These are phyloP conservation scores for Pygocentrus nattereri DNA, from an alignment of 2,797 vertebrate species.

Conservation along the genomic window DNA sequence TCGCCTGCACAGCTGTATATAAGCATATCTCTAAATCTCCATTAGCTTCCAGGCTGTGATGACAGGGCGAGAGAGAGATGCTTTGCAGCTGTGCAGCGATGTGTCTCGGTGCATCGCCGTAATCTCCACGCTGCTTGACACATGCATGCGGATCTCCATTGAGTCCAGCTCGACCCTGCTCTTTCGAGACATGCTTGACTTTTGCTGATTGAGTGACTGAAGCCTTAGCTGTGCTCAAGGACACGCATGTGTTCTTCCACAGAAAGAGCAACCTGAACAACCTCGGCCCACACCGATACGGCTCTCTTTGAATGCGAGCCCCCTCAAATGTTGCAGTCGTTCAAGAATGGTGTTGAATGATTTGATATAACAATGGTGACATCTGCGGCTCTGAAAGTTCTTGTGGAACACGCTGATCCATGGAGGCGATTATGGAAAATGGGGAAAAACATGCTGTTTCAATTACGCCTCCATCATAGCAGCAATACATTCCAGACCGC, in stretches of 20 bases:
- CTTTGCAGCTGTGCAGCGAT: constrained; percentile 47
- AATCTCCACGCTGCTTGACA: constrained; percentile 11
- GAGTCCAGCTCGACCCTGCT: neutral
- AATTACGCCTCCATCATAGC: constrained; percentile 11
- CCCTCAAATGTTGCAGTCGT: neutral
- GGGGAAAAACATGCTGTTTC: constrained; percentile 8
- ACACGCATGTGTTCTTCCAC: constrained; percentile 19
- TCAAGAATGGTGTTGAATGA: constrained; percentile 2
- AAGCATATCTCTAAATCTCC: constrained; percentile 18
- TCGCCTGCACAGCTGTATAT: neutral
- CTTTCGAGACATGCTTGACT: neutral
- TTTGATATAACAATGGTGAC: constrained; percentile 10
- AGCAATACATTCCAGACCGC: constrained; percentile 1
- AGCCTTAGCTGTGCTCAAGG: neutral
- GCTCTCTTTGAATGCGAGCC: neutral
- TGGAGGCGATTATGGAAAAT: constrained; percentile 15
- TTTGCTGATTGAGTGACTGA: neutral
- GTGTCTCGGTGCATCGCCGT: constrained; percentile 36
- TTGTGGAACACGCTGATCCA: neutral
- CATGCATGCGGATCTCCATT: constrained; percentile 4
- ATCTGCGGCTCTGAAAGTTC: neutral
- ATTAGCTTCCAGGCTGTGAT: constrained; percentile 28
- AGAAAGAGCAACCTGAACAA: constrained; percentile 14
- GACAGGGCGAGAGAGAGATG: constrained; percentile 40
- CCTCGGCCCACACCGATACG: neutral